Base-by-base conservation (phyloP, 30 jellyfish, hydroid and myxozoan species). In the Euphysa ruthae region DNA sequence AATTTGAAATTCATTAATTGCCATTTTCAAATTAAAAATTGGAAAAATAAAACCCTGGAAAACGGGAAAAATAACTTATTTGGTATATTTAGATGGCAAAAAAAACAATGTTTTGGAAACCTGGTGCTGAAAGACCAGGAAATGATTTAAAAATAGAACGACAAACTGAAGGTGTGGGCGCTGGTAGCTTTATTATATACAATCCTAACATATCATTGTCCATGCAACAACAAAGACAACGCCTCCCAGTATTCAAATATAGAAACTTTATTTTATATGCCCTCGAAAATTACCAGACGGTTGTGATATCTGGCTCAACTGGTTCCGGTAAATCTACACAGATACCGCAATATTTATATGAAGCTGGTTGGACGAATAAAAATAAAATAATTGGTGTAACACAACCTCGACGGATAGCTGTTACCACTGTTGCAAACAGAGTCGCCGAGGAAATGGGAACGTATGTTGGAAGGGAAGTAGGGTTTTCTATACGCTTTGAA, bases 301-400 rank as follows among this genome's bases (percentile, higher is more conserved):
- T 82, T 31, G 88, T 92, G 0, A 77, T 92, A 44, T 93, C 93
- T 55, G 99, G 96, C 5, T 93, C 94, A 58, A 92, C 99, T 27
- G 99, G 99, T 6, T 82, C 96, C 24, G 99, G 99, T 16, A 92
- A 92, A 51, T 71, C 99, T 3, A 92, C 99, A 4, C 99, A 92
- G 75, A 94, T 90, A 21, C 35, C 61, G 30, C 65, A 92, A 93
- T 92, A 71, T 51, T 54, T 92, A 50, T 82, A 71, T 78, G 95
- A 92, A 49, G 75, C 94, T 21, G 96, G 94, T 32, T 92, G 99
- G 99, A 73, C 96, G 2, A 78, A 50, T 13, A 83, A 76, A 6
- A 66, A 82, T 13, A 66, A 75, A 46, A 42, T 72, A 43, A 75
- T 92, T 64, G 99, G 85, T 27, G 82, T 92, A 23, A 92, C 95